These are phyloP conservation scores for Oenanthe melanoleuca DNA, from an alignment of 2,113 vertebrate genomes.

Conservation along the genomic window DNA sequence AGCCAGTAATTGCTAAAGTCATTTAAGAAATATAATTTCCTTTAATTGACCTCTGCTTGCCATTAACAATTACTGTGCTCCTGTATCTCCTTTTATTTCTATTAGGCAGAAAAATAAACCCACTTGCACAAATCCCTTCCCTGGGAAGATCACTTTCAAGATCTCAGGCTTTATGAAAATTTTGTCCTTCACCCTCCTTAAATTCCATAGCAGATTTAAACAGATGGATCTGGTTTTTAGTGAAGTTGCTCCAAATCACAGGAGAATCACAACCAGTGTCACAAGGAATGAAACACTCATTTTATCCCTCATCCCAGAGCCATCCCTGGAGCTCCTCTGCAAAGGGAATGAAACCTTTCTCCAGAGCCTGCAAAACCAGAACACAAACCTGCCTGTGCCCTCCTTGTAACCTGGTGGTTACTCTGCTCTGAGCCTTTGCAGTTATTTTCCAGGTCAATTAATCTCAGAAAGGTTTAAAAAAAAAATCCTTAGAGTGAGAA, in stretches of 20 bases:
- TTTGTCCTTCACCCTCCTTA: background rate
- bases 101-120: background rate
- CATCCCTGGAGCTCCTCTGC: background rate
- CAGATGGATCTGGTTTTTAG: background rate
- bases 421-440: background rate
- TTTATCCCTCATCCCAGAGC: background rate
- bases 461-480: background rate
- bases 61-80: background rate
- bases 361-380: background rate
- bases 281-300: background rate
- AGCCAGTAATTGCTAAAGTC: background rate
- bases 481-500: background rate
- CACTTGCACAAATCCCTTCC: background rate
- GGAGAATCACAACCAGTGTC: background rate
- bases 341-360: background rate
- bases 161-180: background rate
- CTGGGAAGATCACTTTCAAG: background rate
- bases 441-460: conserved; percentile 15
- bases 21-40: background rate
- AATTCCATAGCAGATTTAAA: background rate
- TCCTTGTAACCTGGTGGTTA: background rate
- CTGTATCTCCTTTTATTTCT: background rate
- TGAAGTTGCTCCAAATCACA: background rate
- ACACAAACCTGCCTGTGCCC: background rate
- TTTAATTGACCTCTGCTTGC: background rate